phyloP scores from a whole-genome alignment of 2,888 invertebrate species.

The Coelopa pilipes region DNA sequence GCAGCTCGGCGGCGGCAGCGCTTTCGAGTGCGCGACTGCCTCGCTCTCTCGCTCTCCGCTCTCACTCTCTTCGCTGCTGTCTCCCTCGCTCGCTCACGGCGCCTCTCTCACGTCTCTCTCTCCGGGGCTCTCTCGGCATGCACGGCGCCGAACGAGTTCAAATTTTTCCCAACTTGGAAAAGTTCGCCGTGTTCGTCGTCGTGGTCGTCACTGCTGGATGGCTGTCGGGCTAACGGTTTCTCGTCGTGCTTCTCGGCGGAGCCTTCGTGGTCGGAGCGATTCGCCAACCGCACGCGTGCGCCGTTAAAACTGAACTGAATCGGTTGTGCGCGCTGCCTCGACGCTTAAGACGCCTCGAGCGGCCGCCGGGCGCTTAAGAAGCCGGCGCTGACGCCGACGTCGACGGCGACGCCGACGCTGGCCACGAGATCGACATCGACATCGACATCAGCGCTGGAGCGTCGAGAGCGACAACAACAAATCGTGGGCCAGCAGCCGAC shows the following conservation, averaged over 20 bases:
- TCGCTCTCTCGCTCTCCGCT: constrained; percentile 8
- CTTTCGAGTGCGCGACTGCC: constrained; percentile 7
- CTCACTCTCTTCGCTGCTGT: neutral
- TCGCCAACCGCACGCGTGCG: constrained; percentile 47
- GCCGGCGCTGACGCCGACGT: neutral
- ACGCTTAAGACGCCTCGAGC: constrained; percentile 20
- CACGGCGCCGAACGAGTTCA: neutral
- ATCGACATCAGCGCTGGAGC: neutral
- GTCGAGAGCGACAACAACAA: neutral
- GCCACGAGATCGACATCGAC: no score
- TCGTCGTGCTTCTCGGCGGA: neutral
- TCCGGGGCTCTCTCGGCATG: no score
- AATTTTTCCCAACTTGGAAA: neutral
- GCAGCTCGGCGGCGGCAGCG: constrained; percentile 31
- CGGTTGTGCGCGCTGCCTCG: constrained; percentile 45
- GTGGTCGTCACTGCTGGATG: no score
- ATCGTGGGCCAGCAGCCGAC: neutral
- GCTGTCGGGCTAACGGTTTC: no score
- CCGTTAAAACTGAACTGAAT: constrained; percentile 56
- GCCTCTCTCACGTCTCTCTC: neutral
- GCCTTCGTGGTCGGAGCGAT: constrained; percentile 1
- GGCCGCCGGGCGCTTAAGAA: neutral
- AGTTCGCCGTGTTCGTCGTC: no score
- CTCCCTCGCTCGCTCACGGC: neutral
- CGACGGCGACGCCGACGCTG: neutral